Conservation (phyloP, 2,113 vertebrate genomes). For the Phaethon lepturus region DNA sequence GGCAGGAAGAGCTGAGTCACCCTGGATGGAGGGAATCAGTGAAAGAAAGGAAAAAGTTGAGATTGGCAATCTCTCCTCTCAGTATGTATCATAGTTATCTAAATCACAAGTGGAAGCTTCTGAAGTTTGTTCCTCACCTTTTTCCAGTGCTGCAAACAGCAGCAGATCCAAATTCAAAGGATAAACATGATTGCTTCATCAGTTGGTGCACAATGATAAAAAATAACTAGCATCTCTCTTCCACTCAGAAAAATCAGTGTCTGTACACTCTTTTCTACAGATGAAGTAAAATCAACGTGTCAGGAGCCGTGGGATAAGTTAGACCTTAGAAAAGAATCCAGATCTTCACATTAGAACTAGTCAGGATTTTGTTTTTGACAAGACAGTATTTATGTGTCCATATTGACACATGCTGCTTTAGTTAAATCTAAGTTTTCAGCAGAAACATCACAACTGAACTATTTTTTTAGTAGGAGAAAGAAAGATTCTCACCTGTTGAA, state of each 20-base stretch:
- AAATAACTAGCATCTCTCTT: background rate
- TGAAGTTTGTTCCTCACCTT: background rate
- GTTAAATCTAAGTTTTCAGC: background rate
- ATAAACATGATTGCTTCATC: background rate
- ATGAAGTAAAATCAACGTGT: background rate
- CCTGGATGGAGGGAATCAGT: background rate
- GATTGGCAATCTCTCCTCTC: background rate
- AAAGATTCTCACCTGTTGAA: background rate
- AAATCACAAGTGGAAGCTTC: background rate
- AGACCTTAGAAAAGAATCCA: background rate
- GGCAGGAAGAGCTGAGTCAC: background rate
- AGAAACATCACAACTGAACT: background rate
- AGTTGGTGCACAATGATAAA: background rate
- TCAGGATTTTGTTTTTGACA: background rate
- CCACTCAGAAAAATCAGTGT: background rate
- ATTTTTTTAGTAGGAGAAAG: background rate
- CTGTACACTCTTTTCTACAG: background rate
- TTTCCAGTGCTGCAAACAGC: background rate
- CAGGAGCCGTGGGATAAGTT: background rate
- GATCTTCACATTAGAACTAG: background rate
- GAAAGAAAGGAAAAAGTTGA: background rate
- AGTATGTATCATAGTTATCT: background rate
- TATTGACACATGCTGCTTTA: background rate
- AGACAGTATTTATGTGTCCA: background rate
- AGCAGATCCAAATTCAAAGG: background rate